Evolutionary conservation across 2,797 vertebrate genomes (phyloP), one percentile per base, ranked within the genome.

Genomic region (Corythornis leucogaster): DNA sequence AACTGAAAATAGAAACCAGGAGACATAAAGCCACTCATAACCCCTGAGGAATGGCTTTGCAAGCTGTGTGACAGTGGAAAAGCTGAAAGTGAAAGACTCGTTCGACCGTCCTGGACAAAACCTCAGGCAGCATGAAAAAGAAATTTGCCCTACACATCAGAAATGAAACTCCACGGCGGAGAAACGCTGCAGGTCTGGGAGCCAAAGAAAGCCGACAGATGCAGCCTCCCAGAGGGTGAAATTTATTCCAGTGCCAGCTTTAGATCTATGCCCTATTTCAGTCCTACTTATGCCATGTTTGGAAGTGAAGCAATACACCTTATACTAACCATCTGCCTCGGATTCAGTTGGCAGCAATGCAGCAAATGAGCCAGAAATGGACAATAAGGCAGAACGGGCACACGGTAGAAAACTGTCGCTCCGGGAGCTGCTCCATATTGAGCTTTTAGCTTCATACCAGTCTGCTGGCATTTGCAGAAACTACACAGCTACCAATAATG

Each of bases 1-100:
- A 85, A 85, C 81, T 93, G 93, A 85, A 96, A 95, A 94, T 92
- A 94, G 93, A 96, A 96, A 92, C 93, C 86, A 90, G 95, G 86
- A 95, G 95, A 94, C 84, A 90, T 92, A 90, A 94, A 94, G 94
- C 84, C 88, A 93, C 90, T 94, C 26, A 45, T 83, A 93, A 94
- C 66, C 90, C 90, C 89, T 71, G 70, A 95, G 93, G 94, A 94
- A 96, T 92, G 92, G 93, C 73, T 95, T 93, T 93, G 94, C 88
- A 92, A 93, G 94, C 88, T 85, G 73, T 85, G 40, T 75, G 90
- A 95, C 90, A 96, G 86, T 87, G 90, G 94, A 96, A 94, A 96
- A 92, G 89, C 88, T 95, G 90, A 93, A 94, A 94, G 81, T 8
- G 57, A 91, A 89, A 83, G 93, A 74, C 58, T 91, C 67, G 3